Conservation (phyloP, 1,140 invertebrate species). For the Cepaea nemoralis region DNA sequence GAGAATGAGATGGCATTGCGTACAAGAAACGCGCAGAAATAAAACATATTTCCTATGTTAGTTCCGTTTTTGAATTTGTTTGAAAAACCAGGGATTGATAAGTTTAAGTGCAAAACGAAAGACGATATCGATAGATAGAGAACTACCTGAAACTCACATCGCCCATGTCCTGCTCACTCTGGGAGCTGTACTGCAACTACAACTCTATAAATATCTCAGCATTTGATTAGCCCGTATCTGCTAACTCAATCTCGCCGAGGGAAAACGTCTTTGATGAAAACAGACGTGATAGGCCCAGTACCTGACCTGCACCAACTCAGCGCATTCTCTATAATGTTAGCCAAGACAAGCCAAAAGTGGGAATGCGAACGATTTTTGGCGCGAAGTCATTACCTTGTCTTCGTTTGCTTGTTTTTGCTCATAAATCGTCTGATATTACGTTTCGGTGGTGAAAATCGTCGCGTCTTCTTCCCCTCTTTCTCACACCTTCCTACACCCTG, state of each 20-base stretch:
- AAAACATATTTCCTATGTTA: too few species aligned
- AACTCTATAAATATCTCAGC: not conserved
- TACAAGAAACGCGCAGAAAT: too few species aligned
- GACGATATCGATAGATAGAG: too few species aligned
- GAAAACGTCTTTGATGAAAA: not conserved
- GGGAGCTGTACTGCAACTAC: too few species aligned
- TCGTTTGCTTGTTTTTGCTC: not conserved
- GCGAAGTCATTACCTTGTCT: not conserved
- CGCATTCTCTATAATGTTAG: not conserved
- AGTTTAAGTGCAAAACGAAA: too few species aligned
- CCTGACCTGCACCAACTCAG: not conserved
- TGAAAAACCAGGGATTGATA: too few species aligned
- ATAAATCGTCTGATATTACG: slow-evolving; percentile 1
- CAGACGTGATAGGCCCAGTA: not conserved
- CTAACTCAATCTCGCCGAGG: not conserved
- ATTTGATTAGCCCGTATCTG: not conserved
- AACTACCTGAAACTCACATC: too few species aligned
- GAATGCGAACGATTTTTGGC: not conserved
- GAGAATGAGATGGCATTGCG: too few species aligned
- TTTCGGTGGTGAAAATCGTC: not conserved
- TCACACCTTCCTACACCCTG: not conserved
- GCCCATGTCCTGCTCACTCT: too few species aligned
- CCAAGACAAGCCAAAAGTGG: not conserved
- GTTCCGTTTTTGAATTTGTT: too few species aligned
- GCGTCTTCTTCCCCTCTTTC: not conserved